Base-by-base conservation (phyloP, 2,888 invertebrate genomes). In the Linnaemya tessellans region DNA sequence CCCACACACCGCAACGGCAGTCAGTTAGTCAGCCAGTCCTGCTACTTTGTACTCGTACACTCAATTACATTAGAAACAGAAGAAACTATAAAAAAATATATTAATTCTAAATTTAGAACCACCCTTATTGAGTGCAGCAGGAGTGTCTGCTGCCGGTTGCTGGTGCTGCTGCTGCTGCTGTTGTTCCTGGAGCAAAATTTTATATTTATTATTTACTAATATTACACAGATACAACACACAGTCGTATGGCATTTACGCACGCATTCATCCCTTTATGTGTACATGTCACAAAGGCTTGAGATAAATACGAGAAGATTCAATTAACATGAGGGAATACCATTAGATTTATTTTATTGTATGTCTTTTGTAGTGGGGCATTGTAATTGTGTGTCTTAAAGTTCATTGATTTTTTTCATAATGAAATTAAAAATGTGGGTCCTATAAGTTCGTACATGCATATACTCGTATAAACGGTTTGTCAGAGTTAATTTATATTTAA, bases 71-170 rank as follows among this genome's bases (percentile, higher is more conserved):
- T 22, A 65, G 71, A 60, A 77, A 56, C 41, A 82, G 11, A 75
- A 54, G 15, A 20, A 46, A 60, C 10, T 41, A 13, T 7, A 62
- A 51, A 51, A 46, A 41, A n/a, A n/a, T n/a, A 75, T 41, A n/a
- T 41, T 41, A 18, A 68, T 78, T 85, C 81, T 82, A 85, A 74
- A 79, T 74, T 79, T 79, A 82, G 79, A 85, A 82, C 75, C 70
- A 75, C 79, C 81, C 82, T 74, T 79, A 75, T 22, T 25, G 15
- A 35, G 9, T 51, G 46, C 22, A 75, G 43, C 10, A 68, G 51
- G 43, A 58, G 30, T 51, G 22, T 41, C 25, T 46, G 43, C 18
- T 43, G 20, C 62, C 62, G 30, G 15, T 38, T 70, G 68, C 35
- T 71, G 38, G 20, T 71, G 13, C 41, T 30, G 30, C 5, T 30